Evolutionary conservation across 2,888 invertebrate species (phyloP).

Genomic region (Calameuta idolon): DNA sequence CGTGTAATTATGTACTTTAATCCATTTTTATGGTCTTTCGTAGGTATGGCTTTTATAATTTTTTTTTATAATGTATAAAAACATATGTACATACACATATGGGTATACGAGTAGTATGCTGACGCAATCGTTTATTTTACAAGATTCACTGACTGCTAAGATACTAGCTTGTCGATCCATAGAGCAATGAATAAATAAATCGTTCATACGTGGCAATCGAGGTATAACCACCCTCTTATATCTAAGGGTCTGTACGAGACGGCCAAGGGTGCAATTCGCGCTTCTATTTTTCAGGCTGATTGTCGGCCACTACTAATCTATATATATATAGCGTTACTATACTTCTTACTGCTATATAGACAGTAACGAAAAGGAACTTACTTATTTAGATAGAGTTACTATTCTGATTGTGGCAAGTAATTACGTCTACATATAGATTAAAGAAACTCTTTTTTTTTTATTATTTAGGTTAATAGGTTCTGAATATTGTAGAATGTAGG

Average conservation of each 20-base stretch:
- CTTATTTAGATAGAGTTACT: background rate
- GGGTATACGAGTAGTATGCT: background rate
- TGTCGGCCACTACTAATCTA: constrained; percentile 18
- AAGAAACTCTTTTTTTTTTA: constrained; percentile 33
- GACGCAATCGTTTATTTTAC: background rate
- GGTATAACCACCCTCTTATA: background rate
- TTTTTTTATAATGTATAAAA: background rate
- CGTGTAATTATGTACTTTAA: background rate
- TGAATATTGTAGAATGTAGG: background rate
- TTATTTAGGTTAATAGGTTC: constrained; percentile 25
- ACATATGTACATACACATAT: no score
- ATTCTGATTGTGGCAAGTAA: background rate
- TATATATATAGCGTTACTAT: background rate
- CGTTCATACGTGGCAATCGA: background rate
- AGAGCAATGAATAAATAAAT: background rate
- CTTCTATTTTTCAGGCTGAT: constrained; percentile 28
- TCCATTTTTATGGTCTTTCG: background rate
- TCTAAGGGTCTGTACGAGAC: background rate
- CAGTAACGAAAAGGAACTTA: no score
- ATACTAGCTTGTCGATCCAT: background rate
- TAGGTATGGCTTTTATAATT: background rate
- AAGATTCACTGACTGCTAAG: background rate
- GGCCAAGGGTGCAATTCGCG: constrained; percentile 30
- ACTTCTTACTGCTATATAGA: background rate
- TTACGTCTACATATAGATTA: background rate